These are phyloP conservation scores for Chiloscyllium plagiosum DNA, from an alignment of 2,113 vertebrate genomes.

Conservation along the genomic window DNA sequence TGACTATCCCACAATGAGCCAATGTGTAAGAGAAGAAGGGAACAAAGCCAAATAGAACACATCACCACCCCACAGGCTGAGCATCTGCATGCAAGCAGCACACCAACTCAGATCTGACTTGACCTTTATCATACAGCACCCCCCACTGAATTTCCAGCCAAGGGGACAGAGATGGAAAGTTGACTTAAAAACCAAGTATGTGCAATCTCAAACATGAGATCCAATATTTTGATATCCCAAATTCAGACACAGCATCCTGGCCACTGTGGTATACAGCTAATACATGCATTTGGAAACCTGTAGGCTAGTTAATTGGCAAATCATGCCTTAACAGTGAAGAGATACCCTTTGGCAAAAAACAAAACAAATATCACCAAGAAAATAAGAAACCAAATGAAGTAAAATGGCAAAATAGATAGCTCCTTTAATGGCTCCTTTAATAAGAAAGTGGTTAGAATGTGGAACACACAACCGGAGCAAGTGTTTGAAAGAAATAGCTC, in stretches of 20 bases:
- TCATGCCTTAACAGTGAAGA: background rate
- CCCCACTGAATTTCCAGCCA: background rate
- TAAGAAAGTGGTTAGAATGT: background rate
- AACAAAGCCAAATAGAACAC: background rate
- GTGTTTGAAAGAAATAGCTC: background rate
- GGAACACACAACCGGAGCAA: background rate
- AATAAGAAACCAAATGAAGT: background rate
- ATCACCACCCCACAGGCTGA: background rate
- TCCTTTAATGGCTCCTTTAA: background rate
- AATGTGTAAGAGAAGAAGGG: background rate
- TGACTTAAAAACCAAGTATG: background rate
- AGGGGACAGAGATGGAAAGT: background rate
- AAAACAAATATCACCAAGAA: background rate
- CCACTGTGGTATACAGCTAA: background rate
- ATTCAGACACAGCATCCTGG: background rate
- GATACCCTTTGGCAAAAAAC: background rate
- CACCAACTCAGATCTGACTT: background rate
- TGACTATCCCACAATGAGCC: background rate
- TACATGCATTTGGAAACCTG: background rate
- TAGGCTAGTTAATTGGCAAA: background rate
- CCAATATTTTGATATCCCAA: background rate
- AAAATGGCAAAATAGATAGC: background rate
- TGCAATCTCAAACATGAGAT: background rate
- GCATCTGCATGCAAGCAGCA: background rate
- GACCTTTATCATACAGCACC: background rate